These are phyloP conservation scores for Bombus balteatus DNA, from an alignment of 1,140 invertebrate species.

Conservation along the genomic window DNA sequence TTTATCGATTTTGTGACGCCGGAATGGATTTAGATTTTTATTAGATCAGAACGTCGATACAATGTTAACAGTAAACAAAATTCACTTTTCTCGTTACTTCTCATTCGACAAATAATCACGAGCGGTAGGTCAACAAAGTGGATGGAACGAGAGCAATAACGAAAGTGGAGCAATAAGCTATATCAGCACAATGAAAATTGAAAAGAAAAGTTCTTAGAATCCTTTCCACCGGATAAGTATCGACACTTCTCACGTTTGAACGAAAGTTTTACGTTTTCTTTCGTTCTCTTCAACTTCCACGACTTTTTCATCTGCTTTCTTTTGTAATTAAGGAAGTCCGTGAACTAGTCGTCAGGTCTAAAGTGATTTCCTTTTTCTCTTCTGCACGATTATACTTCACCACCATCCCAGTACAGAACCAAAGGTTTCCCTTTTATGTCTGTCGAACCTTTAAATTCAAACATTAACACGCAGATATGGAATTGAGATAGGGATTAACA, in stretches of 20 bases:
- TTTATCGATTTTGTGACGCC: no score
- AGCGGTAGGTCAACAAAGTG: constrained; percentile 11
- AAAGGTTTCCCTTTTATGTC: not conserved
- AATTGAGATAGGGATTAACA: no score
- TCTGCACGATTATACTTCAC: constrained; percentile 23
- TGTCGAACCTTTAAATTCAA: not conserved
- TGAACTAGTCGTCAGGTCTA: constrained; percentile 38
- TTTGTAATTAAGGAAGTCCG: constrained; percentile 69
- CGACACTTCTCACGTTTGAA: constrained; percentile 60
- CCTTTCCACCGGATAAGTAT: constrained; percentile 44
- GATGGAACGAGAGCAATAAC: constrained; percentile 16
- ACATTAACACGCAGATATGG: not conserved
- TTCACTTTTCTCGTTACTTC: not conserved
- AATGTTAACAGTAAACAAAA: constrained; percentile 1
- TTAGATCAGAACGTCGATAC: not conserved
- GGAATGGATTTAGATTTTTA: not conserved
- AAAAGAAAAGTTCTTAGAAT: constrained; percentile 60
- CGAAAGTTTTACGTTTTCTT: constrained; percentile 55
- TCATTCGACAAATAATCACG: not conserved
- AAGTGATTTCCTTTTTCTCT: constrained; percentile 50
- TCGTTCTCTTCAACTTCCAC: not conserved
- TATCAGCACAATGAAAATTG: constrained; percentile 51
- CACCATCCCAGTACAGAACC: not conserved
- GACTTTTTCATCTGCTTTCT: constrained; percentile 58
- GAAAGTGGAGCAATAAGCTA: constrained; percentile 61